Conservation (phyloP, 2,113 vertebrate genomes). For the Heliornis fulica region DNA sequence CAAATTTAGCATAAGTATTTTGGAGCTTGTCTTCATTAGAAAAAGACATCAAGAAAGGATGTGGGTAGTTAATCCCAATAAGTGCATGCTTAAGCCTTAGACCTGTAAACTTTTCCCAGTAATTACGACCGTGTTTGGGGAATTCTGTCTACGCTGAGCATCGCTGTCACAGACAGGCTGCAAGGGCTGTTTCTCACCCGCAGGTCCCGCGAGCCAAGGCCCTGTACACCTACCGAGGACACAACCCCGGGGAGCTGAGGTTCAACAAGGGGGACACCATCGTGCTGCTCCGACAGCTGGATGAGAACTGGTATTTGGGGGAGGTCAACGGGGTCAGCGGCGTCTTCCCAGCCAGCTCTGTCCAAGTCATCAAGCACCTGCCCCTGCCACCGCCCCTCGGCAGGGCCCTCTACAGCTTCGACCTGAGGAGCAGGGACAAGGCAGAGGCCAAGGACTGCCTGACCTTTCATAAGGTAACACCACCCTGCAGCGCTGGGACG, state of each 20-base stretch:
- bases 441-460: conserved; percentile 78
- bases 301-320: conserved; percentile 83
- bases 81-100: not conserved
- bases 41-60: conserved; percentile 33
- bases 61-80: conserved; percentile 14
- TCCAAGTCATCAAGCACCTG: conserved; percentile 76
- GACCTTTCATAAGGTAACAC: conserved; percentile 81
- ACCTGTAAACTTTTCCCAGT: not conserved
- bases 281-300: conserved; percentile 75
- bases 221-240: conserved; percentile 76
- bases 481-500: not conserved
- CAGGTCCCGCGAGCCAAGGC: conserved; percentile 83
- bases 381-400: conserved; percentile 78
- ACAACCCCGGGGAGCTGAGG: conserved; percentile 75
- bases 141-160: not conserved
- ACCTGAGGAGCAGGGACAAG: conserved; percentile 74
- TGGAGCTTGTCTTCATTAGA: not conserved
- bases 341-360: conserved; percentile 70
- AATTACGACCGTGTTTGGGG: not conserved
- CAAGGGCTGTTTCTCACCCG: not conserved
- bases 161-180: fast-evolving
- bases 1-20: conserved; percentile 24
- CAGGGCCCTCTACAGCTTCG: conserved; percentile 83
- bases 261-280: conserved; percentile 81
- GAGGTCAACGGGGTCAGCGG: conserved; percentile 74